Evolutionary conservation across 1,140 invertebrate species (phyloP).

Genomic region (Lutraria rhynchaena): DNA sequence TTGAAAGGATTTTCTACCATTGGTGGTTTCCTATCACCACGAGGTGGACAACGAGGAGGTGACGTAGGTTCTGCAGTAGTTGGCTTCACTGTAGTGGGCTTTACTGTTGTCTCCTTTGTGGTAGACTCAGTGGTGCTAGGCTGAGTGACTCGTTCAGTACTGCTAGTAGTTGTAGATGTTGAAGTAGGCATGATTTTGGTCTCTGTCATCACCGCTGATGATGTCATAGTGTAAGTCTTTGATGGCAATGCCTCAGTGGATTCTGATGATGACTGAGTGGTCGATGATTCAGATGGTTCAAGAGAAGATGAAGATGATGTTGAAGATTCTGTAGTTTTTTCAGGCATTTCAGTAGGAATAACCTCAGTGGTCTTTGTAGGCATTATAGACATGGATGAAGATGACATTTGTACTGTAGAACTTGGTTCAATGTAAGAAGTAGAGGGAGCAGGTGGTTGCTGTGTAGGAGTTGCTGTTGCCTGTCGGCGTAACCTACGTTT

Average conservation of each 20-base stretch:
- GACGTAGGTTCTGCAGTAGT: conserved; percentile 36
- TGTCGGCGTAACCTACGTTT: conserved; percentile 63
- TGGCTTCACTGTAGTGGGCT: conserved; percentile 26
- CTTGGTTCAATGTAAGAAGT: conserved; percentile 59
- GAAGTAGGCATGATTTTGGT: conserved; percentile 47
- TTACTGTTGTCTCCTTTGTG: conserved; percentile 11
- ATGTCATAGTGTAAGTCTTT: conserved; percentile 62
- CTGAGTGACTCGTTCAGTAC: conserved; percentile 8
- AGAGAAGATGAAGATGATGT: conserved; percentile 21
- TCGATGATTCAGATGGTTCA: conserved; percentile 20
- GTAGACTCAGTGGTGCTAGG: conserved; percentile 17
- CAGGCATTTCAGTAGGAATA: conserved; percentile 60
- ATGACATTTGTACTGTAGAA: conserved; percentile 49
- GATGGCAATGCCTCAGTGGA: conserved; percentile 60
- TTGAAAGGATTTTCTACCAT: conserved; percentile 59
- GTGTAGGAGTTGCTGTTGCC: conserved; percentile 60
- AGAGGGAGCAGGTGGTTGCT: conserved; percentile 70
- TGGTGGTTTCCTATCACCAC: conserved; percentile 44
- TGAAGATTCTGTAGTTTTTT: conserved; percentile 41
- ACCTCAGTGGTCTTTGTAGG: conserved; percentile 66
- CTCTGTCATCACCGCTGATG: conserved; percentile 22
- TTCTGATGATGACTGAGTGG: conserved; percentile 3
- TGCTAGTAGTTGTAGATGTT: conserved; percentile 40
- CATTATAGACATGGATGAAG: conserved; percentile 54
- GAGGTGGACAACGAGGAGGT: conserved; percentile 44